These are phyloP conservation scores for Ephialtes manifestator DNA, from an alignment of 2,888 invertebrate species.

Conservation along the genomic window DNA sequence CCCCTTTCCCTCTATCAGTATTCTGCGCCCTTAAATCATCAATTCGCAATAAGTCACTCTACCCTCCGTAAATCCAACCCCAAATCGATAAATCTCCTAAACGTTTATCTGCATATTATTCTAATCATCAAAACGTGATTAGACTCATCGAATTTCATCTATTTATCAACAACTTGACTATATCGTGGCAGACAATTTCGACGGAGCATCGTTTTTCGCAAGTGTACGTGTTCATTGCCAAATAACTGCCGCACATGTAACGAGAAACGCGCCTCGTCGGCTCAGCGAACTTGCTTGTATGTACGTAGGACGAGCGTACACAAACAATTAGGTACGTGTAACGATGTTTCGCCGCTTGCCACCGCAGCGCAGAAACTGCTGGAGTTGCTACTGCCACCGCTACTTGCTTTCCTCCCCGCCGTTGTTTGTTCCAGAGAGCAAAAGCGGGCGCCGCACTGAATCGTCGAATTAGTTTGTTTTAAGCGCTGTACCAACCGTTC, in stretches of 20 bases:
- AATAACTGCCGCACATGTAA: background rate
- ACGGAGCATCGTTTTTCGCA: background rate
- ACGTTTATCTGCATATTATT: conserved; percentile 25
- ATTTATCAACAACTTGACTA: conserved; percentile 35
- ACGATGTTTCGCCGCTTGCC: conserved; percentile 17
- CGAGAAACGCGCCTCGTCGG: conserved; percentile 1
- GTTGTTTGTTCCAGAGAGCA: background rate
- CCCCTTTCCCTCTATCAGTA: too few relatives aligned
- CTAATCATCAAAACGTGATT: background rate
- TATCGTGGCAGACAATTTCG: background rate
- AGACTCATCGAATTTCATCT: conserved; percentile 7
- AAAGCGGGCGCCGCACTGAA: conserved; percentile 3
- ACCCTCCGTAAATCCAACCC: background rate
- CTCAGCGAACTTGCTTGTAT: background rate
- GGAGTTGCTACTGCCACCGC: background rate
- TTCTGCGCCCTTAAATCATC: background rate
- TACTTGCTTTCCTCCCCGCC: background rate
- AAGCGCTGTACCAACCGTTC: background rate
- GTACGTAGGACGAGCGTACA: background rate
- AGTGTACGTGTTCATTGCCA: conserved; percentile 14
- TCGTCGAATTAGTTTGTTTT: conserved; percentile 37
- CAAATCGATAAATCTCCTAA: conserved; percentile 9
- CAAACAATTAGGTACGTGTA: conserved; percentile 9
- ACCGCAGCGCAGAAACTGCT: conserved; percentile 4
- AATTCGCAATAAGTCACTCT: conserved; percentile 14